A percentile compares a stretch with the other conserved stretches of the same genome.
These are phyloP conservation scores for Catalaphyllia jardinei DNA, from an alignment of 64 coral and sea anemone species.

Conservation along the genomic window DNA sequence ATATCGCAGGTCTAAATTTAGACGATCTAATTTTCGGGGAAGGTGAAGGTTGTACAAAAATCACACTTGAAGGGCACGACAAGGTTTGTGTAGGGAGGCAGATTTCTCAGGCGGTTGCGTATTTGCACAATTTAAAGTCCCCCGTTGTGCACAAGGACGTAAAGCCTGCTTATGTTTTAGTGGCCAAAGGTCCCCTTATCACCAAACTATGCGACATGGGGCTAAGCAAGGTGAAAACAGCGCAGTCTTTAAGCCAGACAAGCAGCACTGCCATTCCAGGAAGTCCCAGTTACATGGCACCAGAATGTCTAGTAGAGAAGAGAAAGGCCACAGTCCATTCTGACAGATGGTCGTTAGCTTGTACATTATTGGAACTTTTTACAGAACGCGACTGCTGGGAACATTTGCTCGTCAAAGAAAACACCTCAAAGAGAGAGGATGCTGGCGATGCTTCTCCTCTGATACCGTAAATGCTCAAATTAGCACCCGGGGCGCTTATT, in stretches of 20 bases:
- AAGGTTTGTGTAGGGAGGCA: slow-evolving; percentile 58
- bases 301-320: no score
- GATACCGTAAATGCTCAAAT: no score
- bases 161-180: slow-evolving; percentile 32
- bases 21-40: slow-evolving; percentile 44
- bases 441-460: no score
- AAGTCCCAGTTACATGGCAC: no score
- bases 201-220: slow-evolving; percentile 91
- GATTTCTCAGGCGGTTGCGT: slow-evolving; percentile 54
- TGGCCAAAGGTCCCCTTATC: slow-evolving; percentile 21
- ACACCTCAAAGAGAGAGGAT: no score
- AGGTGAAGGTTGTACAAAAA: neutral
- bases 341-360: no score
- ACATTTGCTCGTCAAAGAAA: no score
- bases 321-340: no score
- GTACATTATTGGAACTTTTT: no score
- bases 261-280: slow-evolving; percentile 8
- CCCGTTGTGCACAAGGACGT: slow-evolving; percentile 39
- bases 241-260: slow-evolving; percentile 20
- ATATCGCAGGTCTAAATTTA: slow-evolving; percentile 60
- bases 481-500: no score
- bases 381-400: no score
- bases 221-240: slow-evolving; percentile 65
- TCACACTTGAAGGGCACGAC: slow-evolving; percentile 6
- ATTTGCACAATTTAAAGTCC: slow-evolving; percentile 47